phyloP scores from a whole-genome alignment of 2,797 vertebrate genomes.

The Platalea minor region DNA sequence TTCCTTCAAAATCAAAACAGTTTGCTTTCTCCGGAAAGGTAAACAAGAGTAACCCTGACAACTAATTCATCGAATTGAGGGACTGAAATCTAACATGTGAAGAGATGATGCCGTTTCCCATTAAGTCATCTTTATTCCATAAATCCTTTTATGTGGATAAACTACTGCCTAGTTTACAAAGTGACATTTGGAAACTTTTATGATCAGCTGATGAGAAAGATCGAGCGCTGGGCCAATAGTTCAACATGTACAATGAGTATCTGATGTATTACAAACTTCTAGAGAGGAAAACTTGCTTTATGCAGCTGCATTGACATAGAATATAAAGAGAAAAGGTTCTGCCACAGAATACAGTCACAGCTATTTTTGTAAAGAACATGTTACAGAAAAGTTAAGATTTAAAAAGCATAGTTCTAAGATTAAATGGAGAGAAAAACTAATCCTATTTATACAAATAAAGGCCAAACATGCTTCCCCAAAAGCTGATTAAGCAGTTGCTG shows the following conservation, averaged over 20 bases:
- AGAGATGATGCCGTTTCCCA: neutral
- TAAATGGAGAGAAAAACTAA: neutral
- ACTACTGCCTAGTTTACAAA: neutral
- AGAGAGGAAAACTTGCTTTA: neutral
- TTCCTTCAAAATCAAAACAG: neutral
- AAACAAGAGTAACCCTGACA: neutral
- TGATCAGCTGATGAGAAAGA: neutral
- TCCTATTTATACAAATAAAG: neutral
- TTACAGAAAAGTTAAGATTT: neutral
- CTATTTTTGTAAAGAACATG: neutral
- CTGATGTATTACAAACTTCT: neutral
- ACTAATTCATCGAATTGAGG: neutral
- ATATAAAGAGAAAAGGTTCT: neutral
- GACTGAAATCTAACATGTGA: neutral
- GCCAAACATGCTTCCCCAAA: neutral
- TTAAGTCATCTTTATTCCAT: neutral
- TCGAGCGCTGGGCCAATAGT: neutral
- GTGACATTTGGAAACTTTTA: neutral
- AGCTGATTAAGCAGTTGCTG: neutral
- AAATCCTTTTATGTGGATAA: neutral
- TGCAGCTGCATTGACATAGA: neutral
- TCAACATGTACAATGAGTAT: neutral
- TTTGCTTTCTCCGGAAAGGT: neutral
- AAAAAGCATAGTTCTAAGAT: neutral
- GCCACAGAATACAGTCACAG: neutral